Evolutionary conservation across 2,888 invertebrate genomes (phyloP).

Genomic region (Pterobdella sp.): DNA sequence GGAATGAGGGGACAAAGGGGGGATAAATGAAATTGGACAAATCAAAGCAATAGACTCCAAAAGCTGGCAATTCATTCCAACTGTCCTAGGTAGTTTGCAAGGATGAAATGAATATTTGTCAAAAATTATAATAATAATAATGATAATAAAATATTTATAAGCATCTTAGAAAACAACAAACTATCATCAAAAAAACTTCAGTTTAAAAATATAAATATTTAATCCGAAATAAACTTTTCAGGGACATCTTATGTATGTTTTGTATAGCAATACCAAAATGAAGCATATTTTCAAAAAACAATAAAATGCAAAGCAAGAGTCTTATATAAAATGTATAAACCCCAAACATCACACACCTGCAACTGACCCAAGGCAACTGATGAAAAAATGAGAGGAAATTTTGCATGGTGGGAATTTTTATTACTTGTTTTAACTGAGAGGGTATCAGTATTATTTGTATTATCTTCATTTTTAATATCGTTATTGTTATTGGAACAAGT

Average conservation of each 20-base stretch:
- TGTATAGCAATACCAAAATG: too few species aligned
- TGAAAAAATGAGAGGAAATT: constrained; percentile 9
- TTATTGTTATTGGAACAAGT: background rate
- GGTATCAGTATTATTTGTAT: background rate
- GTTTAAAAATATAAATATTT: too few species aligned
- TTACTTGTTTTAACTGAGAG: background rate
- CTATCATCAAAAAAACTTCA: background rate
- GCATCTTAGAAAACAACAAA: background rate
- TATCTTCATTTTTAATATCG: background rate
- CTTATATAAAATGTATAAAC: background rate
- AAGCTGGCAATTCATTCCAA: constrained; percentile 23
- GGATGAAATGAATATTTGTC: background rate
- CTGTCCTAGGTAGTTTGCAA: background rate
- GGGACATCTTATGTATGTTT: too few species aligned
- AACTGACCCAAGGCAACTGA: background rate
- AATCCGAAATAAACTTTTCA: too few species aligned
- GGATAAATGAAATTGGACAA: background rate
- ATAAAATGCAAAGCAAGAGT: background rate
- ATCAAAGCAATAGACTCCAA: constrained; percentile 20
- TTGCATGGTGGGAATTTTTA: background rate
- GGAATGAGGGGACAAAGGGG: background rate
- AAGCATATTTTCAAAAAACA: background rate
- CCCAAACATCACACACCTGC: too few species aligned
- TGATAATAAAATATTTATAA: constrained; percentile 12
- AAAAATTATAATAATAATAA: background rate